Evolutionary conservation across 37 sponge, comb jelly and placozoan species (phyloP).

Genomic region (Chondrilla cf. caribensis): DNA sequence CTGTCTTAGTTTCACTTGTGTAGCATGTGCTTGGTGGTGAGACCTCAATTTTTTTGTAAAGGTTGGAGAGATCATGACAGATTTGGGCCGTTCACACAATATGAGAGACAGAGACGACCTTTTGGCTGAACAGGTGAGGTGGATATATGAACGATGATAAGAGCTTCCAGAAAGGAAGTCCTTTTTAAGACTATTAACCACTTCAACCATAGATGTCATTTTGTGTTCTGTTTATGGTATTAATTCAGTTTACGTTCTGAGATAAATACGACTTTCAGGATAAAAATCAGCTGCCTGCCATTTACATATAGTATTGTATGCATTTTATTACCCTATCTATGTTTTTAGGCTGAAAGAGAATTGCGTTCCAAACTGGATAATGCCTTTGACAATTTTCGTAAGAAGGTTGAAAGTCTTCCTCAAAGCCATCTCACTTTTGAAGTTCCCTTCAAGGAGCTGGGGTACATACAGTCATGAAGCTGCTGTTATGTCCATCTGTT

Average conservation of each 20-base stretch:
- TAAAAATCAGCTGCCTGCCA: no score
- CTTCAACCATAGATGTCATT: no score
- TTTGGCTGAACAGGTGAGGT: conserved; percentile 89
- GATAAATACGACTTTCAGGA: no score
- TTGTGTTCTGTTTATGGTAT: no score
- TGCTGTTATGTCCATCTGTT: not conserved
- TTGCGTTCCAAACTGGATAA: conserved; percentile 84
- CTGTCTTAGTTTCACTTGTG: not conserved
- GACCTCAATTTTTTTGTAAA: conserved; percentile 5
- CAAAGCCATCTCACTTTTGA: conserved; percentile 81
- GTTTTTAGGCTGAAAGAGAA: conserved; percentile 85
- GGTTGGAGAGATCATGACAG: conserved; percentile 98
- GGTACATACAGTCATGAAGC: conserved; percentile 36
- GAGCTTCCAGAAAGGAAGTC: not conserved
- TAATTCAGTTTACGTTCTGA: no score
- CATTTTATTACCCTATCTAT: no score
- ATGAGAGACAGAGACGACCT: conserved; percentile 99
- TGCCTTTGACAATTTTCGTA: conserved; percentile 88
- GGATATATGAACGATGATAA: no score
- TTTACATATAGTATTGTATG: no score
- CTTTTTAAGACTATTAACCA: not conserved
- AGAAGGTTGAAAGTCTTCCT: conserved; percentile 76
- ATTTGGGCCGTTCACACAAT: conserved; percentile 85
- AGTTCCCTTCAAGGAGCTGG: conserved; percentile 89
- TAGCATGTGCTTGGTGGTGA: not conserved